Conservation (phyloP, 2,888 invertebrate species). For the Yponomeuta malinellus region DNA sequence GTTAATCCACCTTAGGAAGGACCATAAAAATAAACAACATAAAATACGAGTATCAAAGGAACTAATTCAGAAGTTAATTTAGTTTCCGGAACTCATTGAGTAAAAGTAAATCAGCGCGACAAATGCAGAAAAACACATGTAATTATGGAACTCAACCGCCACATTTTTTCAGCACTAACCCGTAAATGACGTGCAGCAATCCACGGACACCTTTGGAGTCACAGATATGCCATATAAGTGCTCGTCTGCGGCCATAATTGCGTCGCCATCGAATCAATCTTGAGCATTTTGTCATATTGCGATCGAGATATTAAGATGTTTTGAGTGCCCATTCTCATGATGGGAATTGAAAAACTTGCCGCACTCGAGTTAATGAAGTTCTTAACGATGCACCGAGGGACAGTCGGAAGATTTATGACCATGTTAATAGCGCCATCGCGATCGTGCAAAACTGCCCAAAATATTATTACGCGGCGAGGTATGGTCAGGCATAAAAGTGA, state of each 20-base stretch:
- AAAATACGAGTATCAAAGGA: too few species aligned
- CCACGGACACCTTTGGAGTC: background rate
- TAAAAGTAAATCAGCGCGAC: too few species aligned
- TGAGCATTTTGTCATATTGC: conserved; percentile 49
- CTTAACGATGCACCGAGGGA: conserved; percentile 52
- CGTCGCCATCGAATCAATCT: conserved; percentile 38
- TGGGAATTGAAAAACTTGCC: conserved; percentile 50
- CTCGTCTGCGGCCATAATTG: background rate
- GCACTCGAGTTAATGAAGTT: conserved; percentile 62
- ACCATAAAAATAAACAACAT: too few species aligned
- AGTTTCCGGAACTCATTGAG: background rate
- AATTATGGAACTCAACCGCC: background rate
- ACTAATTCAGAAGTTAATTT: background rate
- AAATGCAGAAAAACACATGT: background rate
- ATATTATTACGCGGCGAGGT: conserved; percentile 22
- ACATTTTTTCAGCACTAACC: background rate
- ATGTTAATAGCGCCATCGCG: conserved; percentile 38
- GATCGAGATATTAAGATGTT: conserved; percentile 47
- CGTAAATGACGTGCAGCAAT: background rate
- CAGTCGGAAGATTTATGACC: conserved; percentile 61
- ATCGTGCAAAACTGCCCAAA: conserved; percentile 38
- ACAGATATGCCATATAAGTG: background rate
- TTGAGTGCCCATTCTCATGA: conserved; percentile 45
- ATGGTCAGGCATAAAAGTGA: conserved; percentile 20
- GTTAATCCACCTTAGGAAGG: too few species aligned